Conservation (phyloP, 2,797 vertebrate genomes). For the Ciconia nigra region DNA sequence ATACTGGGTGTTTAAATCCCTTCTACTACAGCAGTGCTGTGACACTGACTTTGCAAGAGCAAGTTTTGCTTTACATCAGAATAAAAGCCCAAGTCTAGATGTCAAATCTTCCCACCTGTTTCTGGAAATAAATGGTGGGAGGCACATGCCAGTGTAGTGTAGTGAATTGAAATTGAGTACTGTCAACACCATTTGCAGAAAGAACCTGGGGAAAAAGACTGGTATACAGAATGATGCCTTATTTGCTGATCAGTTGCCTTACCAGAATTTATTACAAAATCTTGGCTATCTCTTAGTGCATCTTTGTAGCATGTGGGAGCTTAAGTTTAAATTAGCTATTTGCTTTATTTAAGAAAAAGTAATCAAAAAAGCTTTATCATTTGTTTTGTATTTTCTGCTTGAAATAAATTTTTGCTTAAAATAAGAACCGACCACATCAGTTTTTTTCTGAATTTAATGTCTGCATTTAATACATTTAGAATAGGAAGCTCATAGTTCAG, state of each 20-base stretch:
- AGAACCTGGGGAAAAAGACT: not conserved
- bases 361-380: not conserved
- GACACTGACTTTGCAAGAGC: not conserved
- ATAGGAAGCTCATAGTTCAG: slow-evolving; percentile 33
- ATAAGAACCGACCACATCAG: not conserved
- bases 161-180: not conserved
- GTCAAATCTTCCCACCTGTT: not conserved
- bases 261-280: not conserved
- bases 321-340: slow-evolving; percentile 20
- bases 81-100: not conserved
- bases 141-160: rapidly evolving
- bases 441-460: slow-evolving; percentile 40
- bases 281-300: not conserved
- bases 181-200: not conserved
- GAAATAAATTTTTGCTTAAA: not conserved
- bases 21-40: not conserved
- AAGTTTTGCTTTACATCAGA: not conserved
- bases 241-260: not conserved
- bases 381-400: not conserved
- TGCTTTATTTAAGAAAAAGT: not conserved
- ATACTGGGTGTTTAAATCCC: not conserved
- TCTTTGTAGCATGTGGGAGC: not conserved
- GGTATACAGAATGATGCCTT: not conserved
- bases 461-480: slow-evolving; percentile 58
- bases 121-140: not conserved